Base-by-base conservation (phyloP, 2,113 vertebrate genomes). In the Noctilio leporinus region DNA sequence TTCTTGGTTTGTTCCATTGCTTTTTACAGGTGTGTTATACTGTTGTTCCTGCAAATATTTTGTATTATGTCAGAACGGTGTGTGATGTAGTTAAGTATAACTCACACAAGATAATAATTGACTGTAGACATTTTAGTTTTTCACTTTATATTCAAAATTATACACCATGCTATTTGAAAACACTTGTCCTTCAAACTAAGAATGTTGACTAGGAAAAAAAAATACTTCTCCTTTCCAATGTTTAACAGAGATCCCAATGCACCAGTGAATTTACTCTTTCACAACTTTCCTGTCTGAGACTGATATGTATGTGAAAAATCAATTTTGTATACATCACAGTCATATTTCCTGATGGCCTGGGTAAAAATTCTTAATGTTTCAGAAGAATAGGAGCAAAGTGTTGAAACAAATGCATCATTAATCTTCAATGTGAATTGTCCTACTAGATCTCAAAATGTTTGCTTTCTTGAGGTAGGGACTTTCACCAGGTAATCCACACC, bases 31-130 rank as follows among this genome's bases (percentile, higher is more conserved):
- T 92, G 82, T 86, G 86, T 92, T 78, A 86, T 78, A 57, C 11
- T 93, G 93, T 97, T 97, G 88, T 84, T 88, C 83, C 96, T 97
- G 88, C 49, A 97, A 97, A 97, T 97, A 97, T 97, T 97, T 97
- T 96, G 77, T 92, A 75, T 97, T 97, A 55, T 78, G 80, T 85
- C 62, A 92, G 47, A 78, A 89, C 78, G 80, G 59, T 57, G 69
- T 75, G 28, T 51, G 69, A 65, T 33, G 8, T n/a, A 90, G 67
- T 94, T 51, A 86, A 70, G 82, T 65, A 43, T 86, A 91, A 89
- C 28, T 72, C 55, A 92, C 17, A 24, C 73, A 92, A 69, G 47
- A 20, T 76, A 67, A 53, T 81, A 77, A 95, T 65, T 84, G 53
- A 89, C 43, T 7, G 0, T 19, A 67, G 83, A 67, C 19, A 65